Percentiles rank a stretch among this genome's conserved stretches.
These are phyloP conservation scores for Cyaniris semiargus DNA, from an alignment of 2,888 invertebrate species.

Conservation along the genomic window DNA sequence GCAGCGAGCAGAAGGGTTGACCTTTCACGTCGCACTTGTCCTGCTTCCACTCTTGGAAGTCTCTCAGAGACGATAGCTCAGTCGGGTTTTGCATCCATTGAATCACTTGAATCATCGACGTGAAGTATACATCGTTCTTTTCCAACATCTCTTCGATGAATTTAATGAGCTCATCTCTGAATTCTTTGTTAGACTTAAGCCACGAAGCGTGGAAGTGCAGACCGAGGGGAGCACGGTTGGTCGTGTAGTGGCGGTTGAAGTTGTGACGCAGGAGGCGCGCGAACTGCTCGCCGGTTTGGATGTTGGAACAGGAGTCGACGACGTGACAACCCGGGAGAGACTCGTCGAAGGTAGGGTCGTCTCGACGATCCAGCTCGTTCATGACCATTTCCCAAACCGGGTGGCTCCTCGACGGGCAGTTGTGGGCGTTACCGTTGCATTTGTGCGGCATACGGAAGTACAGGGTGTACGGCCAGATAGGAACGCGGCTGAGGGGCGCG, in stretches of 20 bases:
- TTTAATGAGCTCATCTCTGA: slow-evolving; percentile 93
- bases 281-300: slow-evolving; percentile 94
- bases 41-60: slow-evolving; percentile 96
- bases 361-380: slow-evolving; percentile 96
- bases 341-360: slow-evolving; percentile 96
- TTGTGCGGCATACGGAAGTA: slow-evolving; percentile 98
- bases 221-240: slow-evolving; percentile 95
- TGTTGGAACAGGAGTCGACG: slow-evolving; percentile 96
- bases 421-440: slow-evolving; percentile 96
- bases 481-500: slow-evolving; percentile 92
- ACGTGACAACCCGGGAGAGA: slow-evolving; percentile 96
- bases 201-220: slow-evolving; percentile 97
- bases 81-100: slow-evolving; percentile 98
- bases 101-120: slow-evolving; percentile 93
- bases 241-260: slow-evolving; percentile 95
- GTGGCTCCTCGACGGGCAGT: slow-evolving; percentile 94
- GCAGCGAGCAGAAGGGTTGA: slow-evolving; percentile 94
- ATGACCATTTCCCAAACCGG: slow-evolving; percentile 98
- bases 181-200: slow-evolving; percentile 96
- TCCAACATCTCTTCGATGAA: slow-evolving; percentile 96
- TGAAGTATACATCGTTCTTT: slow-evolving; percentile 95
- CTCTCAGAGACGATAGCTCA: slow-evolving; percentile 90
- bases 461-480: slow-evolving; percentile 98
- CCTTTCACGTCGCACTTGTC: slow-evolving; percentile 97
- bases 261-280: slow-evolving; percentile 94